Conservation (phyloP, 2,888 invertebrate species). For the Augochlorella aurata region DNA sequence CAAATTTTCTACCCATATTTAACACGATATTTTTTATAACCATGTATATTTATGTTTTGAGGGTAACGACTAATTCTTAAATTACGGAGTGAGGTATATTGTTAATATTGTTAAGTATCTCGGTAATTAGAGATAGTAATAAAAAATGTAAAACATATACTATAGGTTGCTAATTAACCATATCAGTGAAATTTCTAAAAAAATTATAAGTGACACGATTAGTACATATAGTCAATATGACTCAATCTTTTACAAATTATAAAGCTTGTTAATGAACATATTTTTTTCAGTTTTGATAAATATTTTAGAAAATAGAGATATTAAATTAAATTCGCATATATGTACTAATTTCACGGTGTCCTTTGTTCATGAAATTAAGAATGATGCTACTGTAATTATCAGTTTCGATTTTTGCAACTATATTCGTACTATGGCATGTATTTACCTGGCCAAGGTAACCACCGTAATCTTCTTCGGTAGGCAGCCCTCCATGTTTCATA, state of each 20-base stretch:
- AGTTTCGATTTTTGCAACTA: not conserved
- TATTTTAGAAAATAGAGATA: not conserved
- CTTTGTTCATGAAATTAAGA: not conserved
- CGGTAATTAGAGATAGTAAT: not conserved
- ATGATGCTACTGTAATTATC: not conserved
- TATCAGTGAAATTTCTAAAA: not conserved
- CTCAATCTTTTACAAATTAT: not conserved
- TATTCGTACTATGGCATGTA: constrained; percentile 6
- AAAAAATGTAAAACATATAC: not conserved
- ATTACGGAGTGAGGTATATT: no score
- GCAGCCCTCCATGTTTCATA: constrained; percentile 92
- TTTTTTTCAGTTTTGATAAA: not conserved
- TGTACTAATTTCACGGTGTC: not conserved
- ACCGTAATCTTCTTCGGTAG: constrained; percentile 95
- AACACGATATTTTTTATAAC: not conserved
- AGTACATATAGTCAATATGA: not conserved
- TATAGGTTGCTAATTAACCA: not conserved
- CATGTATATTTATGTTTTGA: not conserved
- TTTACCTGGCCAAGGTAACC: constrained; percentile 93
- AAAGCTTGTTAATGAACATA: not conserved
- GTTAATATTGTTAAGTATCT: not conserved
- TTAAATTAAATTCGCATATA: not conserved
- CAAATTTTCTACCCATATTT: not conserved
- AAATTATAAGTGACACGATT: not conserved
- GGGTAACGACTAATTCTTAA: no score